Evolutionary conservation across 2,113 vertebrate genomes (phyloP).

Genomic region (Leucoraja erinaceus): DNA sequence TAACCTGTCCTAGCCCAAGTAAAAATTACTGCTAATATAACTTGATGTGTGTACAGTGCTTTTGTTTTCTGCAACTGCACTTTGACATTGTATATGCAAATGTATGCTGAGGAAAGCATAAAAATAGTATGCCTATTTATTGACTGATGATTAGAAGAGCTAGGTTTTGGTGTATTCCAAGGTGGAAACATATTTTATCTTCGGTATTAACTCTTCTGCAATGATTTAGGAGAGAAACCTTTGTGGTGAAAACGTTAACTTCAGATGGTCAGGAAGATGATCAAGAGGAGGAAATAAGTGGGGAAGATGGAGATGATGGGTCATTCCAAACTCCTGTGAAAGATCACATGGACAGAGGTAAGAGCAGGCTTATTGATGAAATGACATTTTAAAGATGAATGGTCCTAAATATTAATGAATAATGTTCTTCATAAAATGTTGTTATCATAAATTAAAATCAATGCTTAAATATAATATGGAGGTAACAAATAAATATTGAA

Average conservation of each 20-base stretch:
- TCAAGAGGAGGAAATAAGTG: slow-evolving; percentile 40
- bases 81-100: background rate
- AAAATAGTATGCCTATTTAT: background rate
- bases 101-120: background rate
- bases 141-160: background rate
- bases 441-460: background rate
- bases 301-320: slow-evolving; percentile 44
- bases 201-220: background rate
- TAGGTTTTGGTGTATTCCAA: background rate
- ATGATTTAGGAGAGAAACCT: slow-evolving; percentile 63
- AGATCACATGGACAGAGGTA: slow-evolving; percentile 53
- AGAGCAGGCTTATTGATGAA: background rate
- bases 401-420: too few species aligned
- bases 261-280: slow-evolving; percentile 46
- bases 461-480: background rate
- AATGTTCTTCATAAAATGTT: too few species aligned
- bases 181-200: background rate
- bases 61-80: background rate
- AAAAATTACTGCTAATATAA: background rate
- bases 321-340: slow-evolving; percentile 55
- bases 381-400: background rate
- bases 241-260: slow-evolving; percentile 41
- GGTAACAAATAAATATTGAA: too few species aligned
- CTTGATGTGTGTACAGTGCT: background rate
- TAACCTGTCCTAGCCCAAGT: background rate